Evolutionary conservation across 1,140 invertebrate species (phyloP).

Genomic region (Zophobas morio): DNA sequence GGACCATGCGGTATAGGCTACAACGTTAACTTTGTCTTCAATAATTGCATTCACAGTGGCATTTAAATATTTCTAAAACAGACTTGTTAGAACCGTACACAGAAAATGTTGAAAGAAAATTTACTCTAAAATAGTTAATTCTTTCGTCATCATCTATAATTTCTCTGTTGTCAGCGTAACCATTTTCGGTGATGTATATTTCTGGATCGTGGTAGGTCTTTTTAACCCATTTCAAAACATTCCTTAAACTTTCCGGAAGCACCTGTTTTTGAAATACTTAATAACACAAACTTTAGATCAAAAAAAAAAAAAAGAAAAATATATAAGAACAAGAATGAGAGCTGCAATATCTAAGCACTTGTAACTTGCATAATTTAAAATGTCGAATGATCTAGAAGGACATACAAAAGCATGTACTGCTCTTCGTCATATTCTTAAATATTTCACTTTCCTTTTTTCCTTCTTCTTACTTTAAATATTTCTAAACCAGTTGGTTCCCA

Average conservation of each 20-base stretch:
- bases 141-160: conserved; percentile 69
- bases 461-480: conserved; percentile 32
- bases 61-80: conserved; percentile 72
- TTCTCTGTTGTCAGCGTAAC: conserved; percentile 68
- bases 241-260: conserved; percentile 70
- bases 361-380: too few relatives aligned
- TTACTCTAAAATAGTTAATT: conserved; percentile 68
- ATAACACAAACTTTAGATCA: background rate
- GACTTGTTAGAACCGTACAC: background rate
- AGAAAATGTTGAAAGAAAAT: background rate
- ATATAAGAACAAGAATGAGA: too few relatives aligned
- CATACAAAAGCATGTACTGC: too few relatives aligned
- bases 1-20: conserved; percentile 81
- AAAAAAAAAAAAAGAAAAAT: background rate
- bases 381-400: too few relatives aligned
- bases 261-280: conserved; percentile 24
- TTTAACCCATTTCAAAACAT: conserved; percentile 71
- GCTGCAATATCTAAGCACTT: too few relatives aligned
- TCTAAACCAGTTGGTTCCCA: conserved; percentile 17
- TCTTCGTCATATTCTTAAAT: too few relatives aligned
- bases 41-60: conserved; percentile 76
- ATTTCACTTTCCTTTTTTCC: too few relatives aligned
- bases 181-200: conserved; percentile 75
- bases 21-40: conserved; percentile 75
- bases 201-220: conserved; percentile 70